phyloP scores from a whole-genome alignment of 2,113 vertebrate species.

The Sclerurus mexicanus region DNA sequence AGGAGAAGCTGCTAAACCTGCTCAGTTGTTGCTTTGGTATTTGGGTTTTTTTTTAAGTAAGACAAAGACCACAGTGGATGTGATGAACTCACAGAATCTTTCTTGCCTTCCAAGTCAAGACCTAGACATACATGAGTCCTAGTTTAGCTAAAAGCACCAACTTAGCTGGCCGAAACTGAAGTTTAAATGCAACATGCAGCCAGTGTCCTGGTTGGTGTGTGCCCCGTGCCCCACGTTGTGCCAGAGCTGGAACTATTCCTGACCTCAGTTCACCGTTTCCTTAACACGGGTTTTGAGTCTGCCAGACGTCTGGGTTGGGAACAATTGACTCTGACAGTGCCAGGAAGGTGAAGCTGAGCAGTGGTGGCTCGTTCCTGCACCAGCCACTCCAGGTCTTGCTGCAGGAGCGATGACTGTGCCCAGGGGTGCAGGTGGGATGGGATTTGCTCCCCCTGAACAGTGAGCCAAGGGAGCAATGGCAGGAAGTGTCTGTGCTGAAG shows the following conservation, averaged over 20 bases:
- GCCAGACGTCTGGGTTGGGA: too few relatives aligned
- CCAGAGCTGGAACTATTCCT: neutral
- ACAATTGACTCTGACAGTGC: neutral
- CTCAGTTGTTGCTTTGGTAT: neutral
- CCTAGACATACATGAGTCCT: too few relatives aligned
- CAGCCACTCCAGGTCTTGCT: neutral
- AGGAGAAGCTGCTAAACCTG: neutral
- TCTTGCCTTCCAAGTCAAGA: neutral
- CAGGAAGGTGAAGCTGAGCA: neutral
- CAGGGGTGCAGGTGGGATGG: neutral
- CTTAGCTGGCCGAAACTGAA: neutral
- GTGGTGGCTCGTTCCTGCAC: neutral
- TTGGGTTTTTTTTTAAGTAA: neutral
- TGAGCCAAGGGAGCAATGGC: neutral
- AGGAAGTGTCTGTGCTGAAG: rapidly evolving
- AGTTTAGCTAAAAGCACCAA: neutral
- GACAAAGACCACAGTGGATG: too few relatives aligned
- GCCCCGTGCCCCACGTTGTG: rapidly evolving
- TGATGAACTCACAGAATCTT: too few relatives aligned
- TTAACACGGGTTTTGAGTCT: neutral
- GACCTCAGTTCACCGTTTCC: neutral
- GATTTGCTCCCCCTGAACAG: neutral
- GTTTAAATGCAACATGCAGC: rapidly evolving
- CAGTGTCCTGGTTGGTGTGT: rapidly evolving
- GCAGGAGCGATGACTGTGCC: neutral